Evolutionary conservation across 1,140 invertebrate species (phyloP), one percentile per base, ranked within the genome.

Genomic region (Pantala flavescens): DNA sequence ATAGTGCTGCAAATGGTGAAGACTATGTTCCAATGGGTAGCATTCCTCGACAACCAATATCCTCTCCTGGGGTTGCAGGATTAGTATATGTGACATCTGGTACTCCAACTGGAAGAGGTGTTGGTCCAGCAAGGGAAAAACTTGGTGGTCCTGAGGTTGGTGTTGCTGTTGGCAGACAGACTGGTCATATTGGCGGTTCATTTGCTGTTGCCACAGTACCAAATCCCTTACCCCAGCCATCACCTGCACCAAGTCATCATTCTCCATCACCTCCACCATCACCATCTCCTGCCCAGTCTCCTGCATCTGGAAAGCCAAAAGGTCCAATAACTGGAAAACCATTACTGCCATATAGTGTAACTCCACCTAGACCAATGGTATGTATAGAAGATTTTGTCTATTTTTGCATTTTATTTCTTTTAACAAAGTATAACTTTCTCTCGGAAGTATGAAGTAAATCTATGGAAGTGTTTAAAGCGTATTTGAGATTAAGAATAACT

Each of bases 331-430:
- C 82, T 78, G 88, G 89, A 0, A 93, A 95, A 82, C 90, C 90
- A 79, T 81, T 95, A 49, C 82, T 96, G 71, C 93, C 93, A 0
- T 96, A 94, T 78, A 95, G 92, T 84, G 90, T 96, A 19, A 96
- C 94, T 43, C 93, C 91, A 70, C 90, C 93, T 75, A 87, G 91
- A 76, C 91, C 91, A 36, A 85, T 83, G 81, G 85, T 87, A 82
- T 83, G 79, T 77, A 77, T 71, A 23, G 16, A 49, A 11, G 43
- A 16, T 11, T 16, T 49, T 49, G n/a, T n/a, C n/a, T n/a, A n/a
- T n/a, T n/a, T n/a, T n/a, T n/a, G n/a, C n/a, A n/a, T n/a, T n/a
- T n/a, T n/a, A n/a, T n/a, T n/a, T n/a, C n/a, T n/a, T n/a, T n/a
- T n/a, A n/a, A n/a, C n/a, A n/a, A n/a, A n/a, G n/a, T n/a, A n/a